Base-by-base conservation (phyloP, 2,797 vertebrate genomes). In the Halcyon badia region DNA sequence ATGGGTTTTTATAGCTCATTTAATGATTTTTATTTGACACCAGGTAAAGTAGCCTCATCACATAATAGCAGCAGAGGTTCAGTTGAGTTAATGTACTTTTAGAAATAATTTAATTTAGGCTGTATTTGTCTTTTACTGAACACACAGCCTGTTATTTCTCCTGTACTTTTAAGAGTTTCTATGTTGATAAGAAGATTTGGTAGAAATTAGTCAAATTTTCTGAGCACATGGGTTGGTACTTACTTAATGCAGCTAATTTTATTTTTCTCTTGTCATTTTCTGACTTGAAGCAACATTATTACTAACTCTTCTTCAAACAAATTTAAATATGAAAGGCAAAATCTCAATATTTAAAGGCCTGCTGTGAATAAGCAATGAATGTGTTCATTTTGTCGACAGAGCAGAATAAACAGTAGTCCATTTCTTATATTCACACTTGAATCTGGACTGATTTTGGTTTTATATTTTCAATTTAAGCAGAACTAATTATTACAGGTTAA, bases 401-500 rank as follows among this genome's bases (percentile, higher is more conserved):
- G 9, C n/a, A 81, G 77, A 73, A 60, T 78, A 90, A 80, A 64
- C 31, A 81, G 42, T 18, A 57, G n/a, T 18, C 33, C 37, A 57
- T 89, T 94, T 86, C 70, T 84, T 83, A 72, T 62, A 54, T 13
- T 69, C 57, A 72, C 42, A 69, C 7, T 42, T 89, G 62, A 81
- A 64, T 14, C 22, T 83, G 22, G 19, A 64, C 5, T 88, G 37
- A 77, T 89, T 68, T 96, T 83, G 22, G 10, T 73, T 91, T 62
- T 60, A 17, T 73, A 24, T 92, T 92, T 62, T 68, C 90, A 83
- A 10, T 66, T 80, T 80, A 75, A 84, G 30, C 33, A 66, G 90
- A 48, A 52, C 5, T 49, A n/a, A 46, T n/a, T 39, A 65, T 73
- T 90, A 31, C 71, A 77, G 41, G 13, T 35, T 90, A 33, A 76